Evolutionary conservation across 2,888 invertebrate species (phyloP), one percentile per base, ranked within the genome.

Genomic region (Lydus trimaculatus): DNA sequence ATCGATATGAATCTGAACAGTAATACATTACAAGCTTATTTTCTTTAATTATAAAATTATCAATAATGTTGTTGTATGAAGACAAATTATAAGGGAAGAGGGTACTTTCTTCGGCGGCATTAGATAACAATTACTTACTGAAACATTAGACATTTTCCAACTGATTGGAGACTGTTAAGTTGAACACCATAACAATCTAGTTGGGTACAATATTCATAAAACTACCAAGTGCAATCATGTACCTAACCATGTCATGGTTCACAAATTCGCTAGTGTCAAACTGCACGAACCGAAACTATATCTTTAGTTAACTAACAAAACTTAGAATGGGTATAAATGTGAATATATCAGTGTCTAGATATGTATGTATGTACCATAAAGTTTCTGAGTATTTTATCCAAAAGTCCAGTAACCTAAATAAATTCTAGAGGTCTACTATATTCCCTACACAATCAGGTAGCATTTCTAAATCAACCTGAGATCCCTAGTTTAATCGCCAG

Each of bases 291-390:
- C n/a, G n/a, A n/a, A n/a, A n/a, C 67, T 61, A 56, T 67, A 65
- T 64, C 62, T 56, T 63, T 63, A 31, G 31, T 2, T 17, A 63
- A 36, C 31, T 63, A 69, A 65, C 63, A 61, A 65, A 71, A 68
- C 66, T 68, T 71, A 71, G 66, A 67, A 71, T n/a, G n/a, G n/a
- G n/a, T n/a, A n/a, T 65, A 63, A 25, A 11, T 58, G 23, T 63
- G 48, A 63, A 63, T 23, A 15, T 58, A 31, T 15, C n/a, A 2
- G 31, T 13, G 20, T 48, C 6, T 28, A 31, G 2, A 31, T 31
- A 9, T 31, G 7, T 31, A 31, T 31, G 7, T 31, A 36, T 11
- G 13, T 36, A 36, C 13, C n/a, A 36, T 36, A 15, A 15, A 64
- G 64, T 67, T 7, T 31, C 31, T 31, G 2, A 43, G 48, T 68